Base-by-base conservation (phyloP, 2,888 invertebrate species). In the Terebella lapidaria region DNA sequence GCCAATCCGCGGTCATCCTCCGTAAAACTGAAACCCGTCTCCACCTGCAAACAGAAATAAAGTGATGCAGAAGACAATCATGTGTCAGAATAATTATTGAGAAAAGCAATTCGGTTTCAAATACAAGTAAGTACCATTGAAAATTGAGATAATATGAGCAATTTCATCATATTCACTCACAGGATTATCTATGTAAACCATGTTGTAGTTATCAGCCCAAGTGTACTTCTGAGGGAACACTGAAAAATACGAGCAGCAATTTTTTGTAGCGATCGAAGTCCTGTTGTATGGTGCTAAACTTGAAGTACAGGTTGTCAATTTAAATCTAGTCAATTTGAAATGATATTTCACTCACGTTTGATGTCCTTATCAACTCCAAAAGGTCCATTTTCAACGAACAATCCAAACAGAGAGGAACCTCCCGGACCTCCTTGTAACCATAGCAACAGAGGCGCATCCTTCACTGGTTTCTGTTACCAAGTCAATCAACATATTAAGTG, bases 171-270 rank as follows among this genome's bases (percentile, higher is more conserved):
- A n/a, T n/a, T n/a, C n/a, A 70, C 93, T 92, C 0, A 91, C 94
- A 0, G 94, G 94, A 79, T 92, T 94, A 78, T 95, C 94, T 59
- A 95, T 89, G 77, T 91, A 95, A 58, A 95, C 85, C 47, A 94
- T 81, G 69, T 89, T 87, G 77, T 91, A 90, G 10, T 86, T 86
- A 46, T 85, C 81, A 58, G 87, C 88, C 94, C 94, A 95, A 5
- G 89, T 86, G 70, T 88, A 88, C 69, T 89, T 85, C 46, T 91
- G 85, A 65, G 85, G 81, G 66, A 83, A 82, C 56, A 88, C 76
- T 76, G 68, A 54, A 69, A 71, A 22, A 47, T n/a, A n/a, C n/a
- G n/a, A n/a, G n/a, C n/a, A n/a, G n/a, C n/a, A n/a, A n/a, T n/a
- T n/a, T n/a, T n/a, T n/a, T n/a, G n/a, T n/a, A n/a, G n/a, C n/a